Evolutionary conservation across 2,888 invertebrate genomes (phyloP).

Genomic region (Lasiommata megera): DNA sequence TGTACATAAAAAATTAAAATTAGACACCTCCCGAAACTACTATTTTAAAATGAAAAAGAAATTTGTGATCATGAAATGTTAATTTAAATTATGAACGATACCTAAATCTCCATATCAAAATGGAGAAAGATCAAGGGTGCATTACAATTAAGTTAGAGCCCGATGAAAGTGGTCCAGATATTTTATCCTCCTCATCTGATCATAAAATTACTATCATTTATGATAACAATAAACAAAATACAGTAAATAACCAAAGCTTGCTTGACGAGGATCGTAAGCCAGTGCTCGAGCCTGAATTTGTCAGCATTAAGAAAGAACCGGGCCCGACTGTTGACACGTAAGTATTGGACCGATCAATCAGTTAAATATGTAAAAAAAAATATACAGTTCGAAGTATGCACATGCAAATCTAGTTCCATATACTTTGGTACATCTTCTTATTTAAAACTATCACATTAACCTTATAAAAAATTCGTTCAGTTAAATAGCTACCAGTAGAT

Average conservation of each 20-base stretch:
- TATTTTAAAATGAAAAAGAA: not conserved
- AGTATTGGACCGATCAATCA: conserved; percentile 10
- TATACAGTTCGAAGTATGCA: not conserved
- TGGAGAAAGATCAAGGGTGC: conserved; percentile 20
- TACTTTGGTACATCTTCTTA: not conserved
- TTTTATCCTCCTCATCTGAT: conserved; percentile 7
- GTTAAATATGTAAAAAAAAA: not conserved
- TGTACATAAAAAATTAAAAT: not conserved
- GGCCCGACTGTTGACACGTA: conserved; percentile 21
- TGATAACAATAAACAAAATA: conserved; percentile 9
- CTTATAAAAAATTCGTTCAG: too few species aligned
- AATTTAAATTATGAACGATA: not conserved
- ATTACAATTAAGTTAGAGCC: conserved; percentile 19
- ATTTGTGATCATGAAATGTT: not conserved
- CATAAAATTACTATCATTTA: conserved; percentile 1
- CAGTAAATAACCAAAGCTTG: conserved; percentile 10
- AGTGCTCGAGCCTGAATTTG: conserved; percentile 27
- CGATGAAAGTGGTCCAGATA: not conserved
- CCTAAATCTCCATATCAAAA: conserved; percentile 6
- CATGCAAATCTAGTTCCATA: not conserved
- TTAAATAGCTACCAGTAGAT: too few species aligned
- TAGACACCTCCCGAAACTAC: not conserved
- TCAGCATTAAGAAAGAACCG: conserved; percentile 33
- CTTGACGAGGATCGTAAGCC: conserved; percentile 3
- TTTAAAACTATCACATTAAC: too few species aligned